phyloP scores from a whole-genome alignment of 2,113 vertebrate species.

The Thermophis baileyi region DNA sequence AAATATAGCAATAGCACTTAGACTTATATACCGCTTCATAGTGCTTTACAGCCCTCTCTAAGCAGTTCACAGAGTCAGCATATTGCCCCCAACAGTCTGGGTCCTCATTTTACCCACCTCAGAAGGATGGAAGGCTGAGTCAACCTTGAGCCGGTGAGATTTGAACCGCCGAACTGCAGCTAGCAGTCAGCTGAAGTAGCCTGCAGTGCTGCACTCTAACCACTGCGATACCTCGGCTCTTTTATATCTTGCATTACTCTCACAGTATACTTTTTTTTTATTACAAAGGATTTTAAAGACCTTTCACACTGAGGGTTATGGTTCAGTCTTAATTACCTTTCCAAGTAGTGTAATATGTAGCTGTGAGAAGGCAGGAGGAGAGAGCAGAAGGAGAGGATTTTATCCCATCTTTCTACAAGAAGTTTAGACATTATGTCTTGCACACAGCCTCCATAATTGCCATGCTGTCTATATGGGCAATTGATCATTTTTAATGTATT shows the following conservation, averaged over 20 bases:
- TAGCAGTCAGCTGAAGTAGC: no score
- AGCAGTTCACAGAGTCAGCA: no score
- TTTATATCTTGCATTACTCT: not conserved
- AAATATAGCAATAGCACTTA: no score
- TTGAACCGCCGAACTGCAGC: no score
- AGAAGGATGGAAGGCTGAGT: no score
- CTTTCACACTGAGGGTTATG: not conserved
- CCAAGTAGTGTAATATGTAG: not conserved
- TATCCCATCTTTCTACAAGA: not conserved
- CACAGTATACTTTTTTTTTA: not conserved
- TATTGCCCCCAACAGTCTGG: no score
- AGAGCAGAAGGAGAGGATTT: not conserved
- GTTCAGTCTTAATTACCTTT: not conserved
- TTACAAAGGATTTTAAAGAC: not conserved
- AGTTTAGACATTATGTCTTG: not conserved
- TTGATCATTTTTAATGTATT: slow-evolving; percentile 13
- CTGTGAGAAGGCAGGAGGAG: not conserved
- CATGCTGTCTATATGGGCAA: not conserved
- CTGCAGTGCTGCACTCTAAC: no score
- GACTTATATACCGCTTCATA: no score
- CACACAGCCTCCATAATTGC: not conserved
- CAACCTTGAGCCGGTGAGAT: no score
- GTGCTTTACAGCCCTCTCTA: no score
- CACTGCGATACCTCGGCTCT: no score
- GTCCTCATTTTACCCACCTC: no score